Base-by-base conservation (phyloP, 1,140 invertebrate genomes). In the Phymorhynchus buccinoides region DNA sequence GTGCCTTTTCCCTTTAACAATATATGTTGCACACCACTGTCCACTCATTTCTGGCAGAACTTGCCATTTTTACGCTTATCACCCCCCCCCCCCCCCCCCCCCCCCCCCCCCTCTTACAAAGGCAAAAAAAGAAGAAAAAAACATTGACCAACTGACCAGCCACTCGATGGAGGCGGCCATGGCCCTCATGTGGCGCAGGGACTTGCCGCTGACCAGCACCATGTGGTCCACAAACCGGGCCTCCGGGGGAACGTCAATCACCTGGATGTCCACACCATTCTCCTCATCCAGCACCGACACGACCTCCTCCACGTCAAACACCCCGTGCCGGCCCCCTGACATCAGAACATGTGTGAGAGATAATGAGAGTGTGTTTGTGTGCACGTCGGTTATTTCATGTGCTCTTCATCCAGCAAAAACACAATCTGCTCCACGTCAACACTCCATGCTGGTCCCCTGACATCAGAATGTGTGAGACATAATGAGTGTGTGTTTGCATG, bases 231-330 rank as follows among this genome's bases (percentile, higher is more conserved):
- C 96, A 94, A 98, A 98, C 80, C 95, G 95, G 1, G 96, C 93
- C 75, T 96, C 95, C 84, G 94, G 90, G 2, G 97, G 96, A 18
- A 98, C 95, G 85, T 94, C 91, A 80, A 96, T 96, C 1, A 97
- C 97, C 94, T 96, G 97, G 85, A 98, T 95, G 90, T 98, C 95
- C 89, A 94, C 93, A 0, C 96, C 96, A 90, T 96, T 97, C 90
- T 98, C 96, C 89, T 95, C 94, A 88, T 95, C 94, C 30, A 99
- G 92, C 66, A 97, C 90, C 27, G 96, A 94, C 0, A 98, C 95
- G 41, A 99, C 92, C 86, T 98, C 96, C 92, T 97, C 96, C 52
- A 98, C 95, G 89, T 98, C 97, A 93, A 96, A 97, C 1, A 98
- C 97, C 35, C 97, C 97, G 87, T 91, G 95, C 84, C 94, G 89